These are phyloP conservation scores for Gonioctena quinquepunctata DNA, from an alignment of 1,140 invertebrate species.

Conservation along the genomic window DNA sequence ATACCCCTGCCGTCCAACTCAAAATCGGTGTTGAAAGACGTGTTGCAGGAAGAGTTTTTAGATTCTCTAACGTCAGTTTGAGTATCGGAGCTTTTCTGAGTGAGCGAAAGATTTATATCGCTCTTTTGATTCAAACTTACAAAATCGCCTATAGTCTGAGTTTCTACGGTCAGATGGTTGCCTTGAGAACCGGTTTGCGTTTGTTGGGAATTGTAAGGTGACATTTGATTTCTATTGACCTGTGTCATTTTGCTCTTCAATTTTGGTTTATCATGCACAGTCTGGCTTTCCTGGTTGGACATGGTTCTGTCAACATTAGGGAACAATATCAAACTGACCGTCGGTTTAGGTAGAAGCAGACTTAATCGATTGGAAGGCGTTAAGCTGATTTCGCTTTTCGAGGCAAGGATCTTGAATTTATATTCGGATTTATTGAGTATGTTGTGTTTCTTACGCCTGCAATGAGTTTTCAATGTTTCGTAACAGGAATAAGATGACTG, in stretches of 20 bases:
- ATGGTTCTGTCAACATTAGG: not conserved
- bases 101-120: slow-evolving; percentile 26
- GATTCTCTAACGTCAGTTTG: slow-evolving; percentile 37
- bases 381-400: slow-evolving; percentile 20
- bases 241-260: slow-evolving; percentile 42
- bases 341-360: slow-evolving; percentile 34
- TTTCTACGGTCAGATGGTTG: slow-evolving; percentile 56
- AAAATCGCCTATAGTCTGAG: slow-evolving; percentile 57
- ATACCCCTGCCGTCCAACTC: slow-evolving; percentile 31
- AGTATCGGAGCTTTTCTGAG: slow-evolving; percentile 42
- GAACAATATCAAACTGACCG: slow-evolving; percentile 24
- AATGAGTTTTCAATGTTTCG: slow-evolving; percentile 64
- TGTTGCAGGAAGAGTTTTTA: slow-evolving; percentile 46
- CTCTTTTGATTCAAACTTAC: slow-evolving; percentile 30
- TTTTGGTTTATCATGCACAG: slow-evolving; percentile 20
- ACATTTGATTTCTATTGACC: slow-evolving; percentile 28
- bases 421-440: slow-evolving; percentile 44
- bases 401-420: slow-evolving; percentile 25
- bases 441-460: slow-evolving; percentile 59
- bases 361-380: not conserved
- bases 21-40: slow-evolving; percentile 41
- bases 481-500: slow-evolving; percentile 58
- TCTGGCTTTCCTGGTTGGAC: slow-evolving; percentile 39
- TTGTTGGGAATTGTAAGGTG: slow-evolving; percentile 54
- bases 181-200: slow-evolving; percentile 57